These are phyloP conservation scores for Psilopsiagon aurifrons DNA, from an alignment of 2,113 vertebrate genomes.

Conservation along the genomic window DNA sequence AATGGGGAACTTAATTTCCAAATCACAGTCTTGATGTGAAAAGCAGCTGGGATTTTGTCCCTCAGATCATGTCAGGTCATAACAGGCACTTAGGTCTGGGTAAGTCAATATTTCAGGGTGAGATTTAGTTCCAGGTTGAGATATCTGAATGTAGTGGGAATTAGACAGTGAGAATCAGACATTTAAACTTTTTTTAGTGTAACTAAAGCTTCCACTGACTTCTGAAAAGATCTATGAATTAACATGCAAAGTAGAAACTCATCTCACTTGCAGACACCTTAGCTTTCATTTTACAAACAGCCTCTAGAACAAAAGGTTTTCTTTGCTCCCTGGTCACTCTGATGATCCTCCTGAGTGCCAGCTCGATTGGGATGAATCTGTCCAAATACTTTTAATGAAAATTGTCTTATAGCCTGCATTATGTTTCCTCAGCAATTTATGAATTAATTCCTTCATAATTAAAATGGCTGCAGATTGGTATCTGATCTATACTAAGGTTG, in stretches of 20 bases:
- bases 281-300: not conserved
- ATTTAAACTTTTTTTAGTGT: not conserved
- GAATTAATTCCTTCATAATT: not conserved
- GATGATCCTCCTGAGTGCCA: not conserved
- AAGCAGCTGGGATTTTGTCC: not conserved
- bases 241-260: not conserved
- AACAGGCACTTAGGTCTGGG: not conserved
- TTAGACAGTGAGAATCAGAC: not conserved
- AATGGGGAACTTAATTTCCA: not conserved
- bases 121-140: not conserved
- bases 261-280: not conserved
- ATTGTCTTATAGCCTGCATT: not conserved
- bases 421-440: not conserved
- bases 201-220: not conserved
- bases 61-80: not conserved
- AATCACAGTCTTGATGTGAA: not conserved
- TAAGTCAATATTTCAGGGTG: not conserved
- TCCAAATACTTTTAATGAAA: not conserved
- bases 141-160: not conserved
- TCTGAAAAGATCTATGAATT: not conserved
- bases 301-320: not conserved
- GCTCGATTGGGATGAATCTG: not conserved
- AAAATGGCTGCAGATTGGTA: not conserved
- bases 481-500: not conserved
- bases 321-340: not conserved